Percentiles rank a stretch among this genome's conserved stretches.
Evolutionary conservation across 2,888 invertebrate species (phyloP).

Genomic region (Pelosia muscerda): DNA sequence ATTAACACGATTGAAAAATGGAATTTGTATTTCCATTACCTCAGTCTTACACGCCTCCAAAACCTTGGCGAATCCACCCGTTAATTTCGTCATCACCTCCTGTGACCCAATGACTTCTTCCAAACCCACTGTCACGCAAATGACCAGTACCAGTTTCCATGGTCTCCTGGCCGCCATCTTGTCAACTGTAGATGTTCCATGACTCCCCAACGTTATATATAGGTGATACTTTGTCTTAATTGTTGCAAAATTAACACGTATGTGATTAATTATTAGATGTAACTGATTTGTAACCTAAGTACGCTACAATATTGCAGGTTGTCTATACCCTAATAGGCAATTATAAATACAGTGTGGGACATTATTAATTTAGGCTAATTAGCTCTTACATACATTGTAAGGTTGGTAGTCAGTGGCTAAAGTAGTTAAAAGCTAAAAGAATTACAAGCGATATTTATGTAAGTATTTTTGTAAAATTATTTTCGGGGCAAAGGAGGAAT

Average conservation of each 20-base stretch:
- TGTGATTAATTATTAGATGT: slow-evolving; percentile 20
- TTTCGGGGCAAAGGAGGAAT: no score
- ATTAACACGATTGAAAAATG: not conserved
- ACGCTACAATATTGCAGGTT: slow-evolving; percentile 3
- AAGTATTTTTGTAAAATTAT: no score
- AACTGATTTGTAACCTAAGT: not conserved
- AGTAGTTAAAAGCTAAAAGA: not conserved
- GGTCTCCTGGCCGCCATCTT: slow-evolving; percentile 45
- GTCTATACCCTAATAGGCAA: not conserved
- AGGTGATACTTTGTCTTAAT: slow-evolving; percentile 22
- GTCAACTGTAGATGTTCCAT: slow-evolving; percentile 15
- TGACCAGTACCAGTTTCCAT: slow-evolving; percentile 51
- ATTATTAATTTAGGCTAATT: slow-evolving; percentile 8
- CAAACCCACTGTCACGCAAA: slow-evolving; percentile 24
- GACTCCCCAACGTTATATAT: slow-evolving; percentile 11
- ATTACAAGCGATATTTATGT: no score
- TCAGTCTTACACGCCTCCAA: slow-evolving; percentile 71
- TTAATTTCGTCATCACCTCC: slow-evolving; percentile 70
- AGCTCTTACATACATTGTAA: not conserved
- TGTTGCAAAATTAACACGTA: slow-evolving; percentile 19
- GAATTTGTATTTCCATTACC: slow-evolving; percentile 55
- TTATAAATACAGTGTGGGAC: slow-evolving; percentile 9
- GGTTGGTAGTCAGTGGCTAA: not conserved
- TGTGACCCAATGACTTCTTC: slow-evolving; percentile 53
- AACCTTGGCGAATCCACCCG: slow-evolving; percentile 63